Percentiles rank a stretch among this genome's conserved stretches.
Conservation (phyloP, 2,888 invertebrate species). For the Koerneria pararmatus region DNA sequence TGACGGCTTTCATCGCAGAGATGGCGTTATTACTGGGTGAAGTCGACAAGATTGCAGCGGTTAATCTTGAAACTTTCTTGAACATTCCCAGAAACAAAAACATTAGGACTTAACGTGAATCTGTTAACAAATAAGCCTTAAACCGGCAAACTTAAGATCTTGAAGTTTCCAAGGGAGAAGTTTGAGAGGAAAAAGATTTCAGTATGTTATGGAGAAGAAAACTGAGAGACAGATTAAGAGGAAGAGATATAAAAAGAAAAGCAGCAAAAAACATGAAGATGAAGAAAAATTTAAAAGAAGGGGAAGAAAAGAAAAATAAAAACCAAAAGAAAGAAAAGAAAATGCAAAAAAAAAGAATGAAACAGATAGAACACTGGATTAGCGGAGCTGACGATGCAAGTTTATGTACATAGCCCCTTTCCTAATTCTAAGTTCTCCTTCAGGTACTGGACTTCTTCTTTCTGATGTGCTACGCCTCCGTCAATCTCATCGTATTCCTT, state of each 20-base stretch:
- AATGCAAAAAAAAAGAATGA: not conserved
- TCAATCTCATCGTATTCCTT: slow-evolving; percentile 94
- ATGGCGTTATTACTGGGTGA: slow-evolving; percentile 80
- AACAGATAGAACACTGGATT: no score
- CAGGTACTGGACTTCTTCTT: slow-evolving; percentile 73
- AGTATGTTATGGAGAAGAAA: not conserved
- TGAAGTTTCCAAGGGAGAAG: no score
- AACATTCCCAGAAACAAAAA: slow-evolving; percentile 67
- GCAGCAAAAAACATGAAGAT: no score
- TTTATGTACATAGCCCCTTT: not conserved
- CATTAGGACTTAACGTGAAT: no score
- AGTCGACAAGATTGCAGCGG: slow-evolving; percentile 90
- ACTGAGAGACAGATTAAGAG: no score
- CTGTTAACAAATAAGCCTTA: no score
- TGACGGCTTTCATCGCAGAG: slow-evolving; percentile 72
- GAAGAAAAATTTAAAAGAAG: no score
- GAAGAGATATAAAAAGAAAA: no score
- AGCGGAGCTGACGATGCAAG: no score
- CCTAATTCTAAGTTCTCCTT: slow-evolving; percentile 60
- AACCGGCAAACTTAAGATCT: no score
- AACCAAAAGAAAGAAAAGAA: not conserved
- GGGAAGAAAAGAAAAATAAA: not conserved
- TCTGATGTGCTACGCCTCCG: slow-evolving; percentile 99
- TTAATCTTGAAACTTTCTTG: slow-evolving; percentile 79
- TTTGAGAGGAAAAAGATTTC: no score